Conservation (phyloP, 1,140 invertebrate genomes). For the Ips typographus region DNA sequence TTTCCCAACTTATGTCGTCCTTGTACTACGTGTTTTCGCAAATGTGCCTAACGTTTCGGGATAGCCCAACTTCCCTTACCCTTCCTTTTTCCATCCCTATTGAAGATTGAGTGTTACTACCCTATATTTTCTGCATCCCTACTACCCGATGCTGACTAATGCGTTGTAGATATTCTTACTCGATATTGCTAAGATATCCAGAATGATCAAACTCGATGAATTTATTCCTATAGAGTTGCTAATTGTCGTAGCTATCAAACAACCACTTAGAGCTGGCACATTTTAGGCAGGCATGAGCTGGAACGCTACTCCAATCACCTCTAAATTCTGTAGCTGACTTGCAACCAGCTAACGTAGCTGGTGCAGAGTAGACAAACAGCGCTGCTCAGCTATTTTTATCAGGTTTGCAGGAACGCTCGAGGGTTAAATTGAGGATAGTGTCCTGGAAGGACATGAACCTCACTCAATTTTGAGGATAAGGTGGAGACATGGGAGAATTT, state of each 20-base stretch:
- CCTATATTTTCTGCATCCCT: neutral
- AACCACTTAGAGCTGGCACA: neutral
- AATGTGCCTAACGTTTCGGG: slow-evolving; percentile 5
- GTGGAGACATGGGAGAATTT: slow-evolving; percentile 8
- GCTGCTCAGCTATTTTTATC: slow-evolving; percentile 10
- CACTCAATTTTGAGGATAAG: slow-evolving; percentile 8
- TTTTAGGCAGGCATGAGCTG: too few species aligned
- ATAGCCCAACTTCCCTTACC: neutral
- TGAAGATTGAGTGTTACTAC: neutral
- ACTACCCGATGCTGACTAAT: neutral
- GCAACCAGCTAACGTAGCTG: neutral
- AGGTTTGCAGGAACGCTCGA: neutral
- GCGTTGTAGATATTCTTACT: neutral
- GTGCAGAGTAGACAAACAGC: neutral
- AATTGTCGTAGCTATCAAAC: neutral
- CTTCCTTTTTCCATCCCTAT: neutral
- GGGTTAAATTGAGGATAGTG: neutral
- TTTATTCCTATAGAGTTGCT: too few species aligned
- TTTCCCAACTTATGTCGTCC: slow-evolving; percentile 6
- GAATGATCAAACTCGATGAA: too few species aligned
- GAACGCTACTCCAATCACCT: too few species aligned
- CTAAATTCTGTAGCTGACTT: neutral
- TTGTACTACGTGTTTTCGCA: slow-evolving; percentile 8
- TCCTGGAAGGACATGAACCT: neutral
- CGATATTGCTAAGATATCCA: too few species aligned